Base-by-base conservation (phyloP, 1,140 invertebrate species). In the Agraylea sexmaculata region DNA sequence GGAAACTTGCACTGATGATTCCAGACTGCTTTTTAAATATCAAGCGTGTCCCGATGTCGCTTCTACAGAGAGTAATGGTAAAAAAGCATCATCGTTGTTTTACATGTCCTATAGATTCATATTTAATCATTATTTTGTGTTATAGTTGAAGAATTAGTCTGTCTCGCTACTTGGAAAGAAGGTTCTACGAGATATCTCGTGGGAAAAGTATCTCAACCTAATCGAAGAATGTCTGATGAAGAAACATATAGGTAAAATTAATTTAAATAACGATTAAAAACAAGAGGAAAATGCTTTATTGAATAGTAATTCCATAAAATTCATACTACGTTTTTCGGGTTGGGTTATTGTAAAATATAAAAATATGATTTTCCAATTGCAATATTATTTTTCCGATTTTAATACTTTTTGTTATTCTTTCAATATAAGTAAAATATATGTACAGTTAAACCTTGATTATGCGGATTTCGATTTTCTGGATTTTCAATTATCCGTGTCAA, bases 1-100 rank as follows among this genome's bases (percentile, higher is more conserved):
- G 23, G 87, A 92, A 57, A 81, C 83, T 34, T 94, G 88, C 62
- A 91, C 84, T 1, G 86, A 92, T 53, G 81, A 89, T 53, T 87
- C 81, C 45, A 71, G 83, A 44, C 65, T 92, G 20, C 66, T 92
- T 29, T 74, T 94, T 50, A 78, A 79, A 55, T 93, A 90, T 59
- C 87, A 92, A 67, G 88, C 88, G 12, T 94, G 89, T 62, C 84
- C 87, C 1, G 88, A 93, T 59, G 77, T 92, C 4, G 71, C 74
- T 16, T 83, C 81, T 28, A 86, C 86, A 1, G 83, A 87, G 60
- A 85, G 82, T 54, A 79, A 83, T 57, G 77, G 83, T 85, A 59
- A 62, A 18, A 18, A 7, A 18, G 19, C 13, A 17, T n/a, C 19
- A 17, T 18, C n/a, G n/a, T 18, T 35, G 18, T 19, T 35, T 20